Evolutionary conservation across 2,888 invertebrate species (phyloP), one percentile per base, ranked within the genome.

Genomic region (Scaptomyza cyrtandrae): DNA sequence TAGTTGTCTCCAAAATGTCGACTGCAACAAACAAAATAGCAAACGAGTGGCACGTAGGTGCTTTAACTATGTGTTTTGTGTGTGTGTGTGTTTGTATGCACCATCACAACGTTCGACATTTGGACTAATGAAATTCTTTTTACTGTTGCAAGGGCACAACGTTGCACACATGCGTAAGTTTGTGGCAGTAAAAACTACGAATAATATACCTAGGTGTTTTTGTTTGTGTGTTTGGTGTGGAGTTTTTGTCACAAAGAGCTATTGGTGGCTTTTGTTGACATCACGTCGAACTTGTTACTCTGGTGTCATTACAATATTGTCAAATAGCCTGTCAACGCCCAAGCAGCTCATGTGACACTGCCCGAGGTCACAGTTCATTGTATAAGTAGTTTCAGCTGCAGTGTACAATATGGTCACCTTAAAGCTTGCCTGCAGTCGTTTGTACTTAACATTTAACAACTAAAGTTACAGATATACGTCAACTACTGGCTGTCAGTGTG

Each of bases 241-340:
- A 68, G 50, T 53, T 48, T 41, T 69, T 50, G 53, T 29, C 29
- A 13, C 16, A 44, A 9, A 45, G 14, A 27, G 35, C 24, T 50
- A 16, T 37, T 48, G 58, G 58, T 73, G 65, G 55, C 78, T 71
- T 80, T 73, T 85, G 86, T 78, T 84, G 84, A 78, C 84, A 86
- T 79, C 81, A 84, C 86, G 84, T 86, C 67, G 79, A 71, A 74
- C 74, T 78, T 79, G 78, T 75, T 86, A 75, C 66, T 41, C 41
- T 62, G 71, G 68, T 81, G 72, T 84, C 74, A 78, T 66, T 78
- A 61, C 55, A 68, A 79, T 81, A 79, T 80, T 64, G 59, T 73
- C 64, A 49, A 58, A 67, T 71, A 57, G 37, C 52, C 62, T 35
- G 61, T 45, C 43, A n/a, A 33, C 48, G 61, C 35, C 68, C 48